These are phyloP conservation scores for Macrobrachium rosenbergii DNA, from an alignment of 1,140 invertebrate species.

Conservation along the genomic window DNA sequence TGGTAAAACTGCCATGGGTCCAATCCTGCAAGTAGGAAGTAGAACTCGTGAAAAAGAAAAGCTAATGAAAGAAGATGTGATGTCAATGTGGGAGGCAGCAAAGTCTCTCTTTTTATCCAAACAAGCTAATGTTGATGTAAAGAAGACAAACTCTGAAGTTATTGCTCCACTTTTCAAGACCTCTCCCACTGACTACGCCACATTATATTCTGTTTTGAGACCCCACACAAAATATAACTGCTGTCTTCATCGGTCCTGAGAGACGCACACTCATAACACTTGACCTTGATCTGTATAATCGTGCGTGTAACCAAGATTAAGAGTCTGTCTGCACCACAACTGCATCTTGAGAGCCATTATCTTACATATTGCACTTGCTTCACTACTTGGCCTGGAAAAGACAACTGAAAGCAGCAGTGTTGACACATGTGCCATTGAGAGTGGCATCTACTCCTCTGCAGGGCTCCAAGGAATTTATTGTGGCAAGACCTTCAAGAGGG, in stretches of 20 bases:
- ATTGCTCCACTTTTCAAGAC: background rate
- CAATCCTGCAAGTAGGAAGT: too few species aligned
- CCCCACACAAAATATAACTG: background rate
- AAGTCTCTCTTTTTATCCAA: too few species aligned
- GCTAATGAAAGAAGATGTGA: too few species aligned
- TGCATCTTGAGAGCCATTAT: background rate
- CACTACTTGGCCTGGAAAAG: conserved; percentile 6
- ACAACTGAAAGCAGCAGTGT: conserved; percentile 9
- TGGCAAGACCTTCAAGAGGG: too few species aligned
- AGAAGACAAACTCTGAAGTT: too few species aligned
- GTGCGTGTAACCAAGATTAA: background rate
- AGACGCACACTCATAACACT: conserved; percentile 27
- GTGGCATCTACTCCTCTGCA: too few species aligned
- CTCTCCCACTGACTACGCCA: conserved; percentile 10
- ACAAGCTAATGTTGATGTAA: too few species aligned
- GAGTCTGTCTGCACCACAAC: conserved; percentile 20
- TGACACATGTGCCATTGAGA: conserved; percentile 23
- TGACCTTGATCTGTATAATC: conserved; percentile 29
- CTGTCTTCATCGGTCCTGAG: background rate
- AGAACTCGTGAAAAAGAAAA: too few species aligned
- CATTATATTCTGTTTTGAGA: conserved; percentile 1
- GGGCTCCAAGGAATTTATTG: too few species aligned
- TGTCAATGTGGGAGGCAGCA: too few species aligned
- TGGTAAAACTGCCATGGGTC: too few species aligned
- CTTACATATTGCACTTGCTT: conserved; percentile 29